phyloP scores from a whole-genome alignment of 1,140 invertebrate species.

The Pseudachorutes palmiensis region DNA sequence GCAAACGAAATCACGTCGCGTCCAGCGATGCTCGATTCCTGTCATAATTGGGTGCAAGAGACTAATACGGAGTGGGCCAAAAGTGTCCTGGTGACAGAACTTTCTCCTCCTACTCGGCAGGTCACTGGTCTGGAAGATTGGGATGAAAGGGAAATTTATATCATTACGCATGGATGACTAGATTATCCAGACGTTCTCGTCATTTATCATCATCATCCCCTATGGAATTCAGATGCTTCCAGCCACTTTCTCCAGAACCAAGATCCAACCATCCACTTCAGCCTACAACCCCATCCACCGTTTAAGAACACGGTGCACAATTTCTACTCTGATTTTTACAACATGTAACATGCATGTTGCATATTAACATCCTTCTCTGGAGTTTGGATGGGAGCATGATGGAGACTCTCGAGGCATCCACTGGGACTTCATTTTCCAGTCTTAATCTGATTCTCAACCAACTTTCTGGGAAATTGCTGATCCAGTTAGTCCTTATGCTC shows the following conservation, averaged over 20 bases:
- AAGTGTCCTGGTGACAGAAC: neutral
- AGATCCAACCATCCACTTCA: neutral
- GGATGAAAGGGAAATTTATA: neutral
- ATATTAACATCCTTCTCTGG: neutral
- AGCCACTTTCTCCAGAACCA: neutral
- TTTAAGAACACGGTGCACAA: neutral
- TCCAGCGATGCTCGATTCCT: no score
- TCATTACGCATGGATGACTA: conserved; percentile 4
- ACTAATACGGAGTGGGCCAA: no score
- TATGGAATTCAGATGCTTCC: neutral
- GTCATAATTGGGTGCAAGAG: no score
- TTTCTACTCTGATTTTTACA: neutral
- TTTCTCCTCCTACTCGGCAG: neutral
- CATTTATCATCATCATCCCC: neutral
- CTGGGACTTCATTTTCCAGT: neutral
- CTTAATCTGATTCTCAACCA: neutral
- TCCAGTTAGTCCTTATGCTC: no score
- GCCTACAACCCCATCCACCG: neutral
- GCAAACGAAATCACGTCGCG: no score
- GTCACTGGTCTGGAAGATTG: neutral
- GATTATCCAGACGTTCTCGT: neutral
- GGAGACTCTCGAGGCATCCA: neutral
- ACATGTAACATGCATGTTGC: neutral
- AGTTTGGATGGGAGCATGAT: no score
- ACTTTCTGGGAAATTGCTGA: neutral